Conservation (phyloP, 2,113 vertebrate species). For the human region GRCh38 chrX:118331501-118332000, state of each 20-base stretch:
- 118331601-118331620: not conserved
- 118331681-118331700: not conserved
- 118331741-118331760: not conserved
- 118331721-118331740: not conserved
- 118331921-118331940: not conserved
- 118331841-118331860: not conserved
- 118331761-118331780: not conserved
- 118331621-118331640: not conserved
- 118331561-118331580: slow-evolving; percentile 14
- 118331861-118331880: slow-evolving; percentile 20
- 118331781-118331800: not conserved
- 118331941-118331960: not conserved
- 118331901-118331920: not conserved
- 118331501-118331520: not conserved
- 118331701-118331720: not conserved
- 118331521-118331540: not conserved
- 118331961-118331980: not conserved
- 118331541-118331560: not conserved
- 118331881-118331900: slow-evolving; percentile 1
- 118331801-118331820: not conserved
- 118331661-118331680: not conserved
- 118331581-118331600: not conserved
- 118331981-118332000: not conserved
- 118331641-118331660: not conserved
- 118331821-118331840: not conserved